Conservation (phyloP, 64 coral and sea anemone genomes). For the Porites australiensis region DNA sequence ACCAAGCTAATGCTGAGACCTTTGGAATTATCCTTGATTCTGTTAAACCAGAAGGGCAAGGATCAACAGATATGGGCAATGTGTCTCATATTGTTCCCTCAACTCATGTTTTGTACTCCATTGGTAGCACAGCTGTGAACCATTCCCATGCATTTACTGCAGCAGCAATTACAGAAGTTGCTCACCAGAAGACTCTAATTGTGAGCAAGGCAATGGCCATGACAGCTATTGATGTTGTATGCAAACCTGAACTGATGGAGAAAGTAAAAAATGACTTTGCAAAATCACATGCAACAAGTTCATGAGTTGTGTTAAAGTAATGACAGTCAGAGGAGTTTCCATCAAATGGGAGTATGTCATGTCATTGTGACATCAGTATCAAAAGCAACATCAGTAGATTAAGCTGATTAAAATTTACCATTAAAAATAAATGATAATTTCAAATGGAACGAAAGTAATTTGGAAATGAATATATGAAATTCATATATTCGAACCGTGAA, state of each 20-base stretch:
- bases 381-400: too few relatives aligned
- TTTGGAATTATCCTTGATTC: slow-evolving; percentile 70
- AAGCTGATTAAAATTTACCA: too few relatives aligned
- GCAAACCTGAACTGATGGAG: slow-evolving; percentile 63
- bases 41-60: slow-evolving; percentile 2
- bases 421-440: too few relatives aligned
- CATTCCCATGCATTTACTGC: slow-evolving; percentile 88
- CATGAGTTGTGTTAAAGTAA: not conserved
- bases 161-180: slow-evolving; percentile 71
- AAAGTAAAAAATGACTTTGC: slow-evolving; percentile 69
- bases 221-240: slow-evolving; percentile 87
- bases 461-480: too few relatives aligned
- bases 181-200: slow-evolving; percentile 80
- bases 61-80: slow-evolving; percentile 97
- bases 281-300: slow-evolving; percentile 15
- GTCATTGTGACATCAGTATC: too few relatives aligned
- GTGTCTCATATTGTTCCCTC: slow-evolving; percentile 82
- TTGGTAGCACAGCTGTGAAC: slow-evolving; percentile 67
- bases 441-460: too few relatives aligned
- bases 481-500: too few relatives aligned
- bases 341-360: too few relatives aligned
- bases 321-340: too few relatives aligned
- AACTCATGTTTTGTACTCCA: slow-evolving; percentile 73
- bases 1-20: slow-evolving; percentile 65
- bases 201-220: slow-evolving; percentile 84